Evolutionary conservation across 1,140 invertebrate genomes (phyloP).

Genomic region (Drosophila pachea): DNA sequence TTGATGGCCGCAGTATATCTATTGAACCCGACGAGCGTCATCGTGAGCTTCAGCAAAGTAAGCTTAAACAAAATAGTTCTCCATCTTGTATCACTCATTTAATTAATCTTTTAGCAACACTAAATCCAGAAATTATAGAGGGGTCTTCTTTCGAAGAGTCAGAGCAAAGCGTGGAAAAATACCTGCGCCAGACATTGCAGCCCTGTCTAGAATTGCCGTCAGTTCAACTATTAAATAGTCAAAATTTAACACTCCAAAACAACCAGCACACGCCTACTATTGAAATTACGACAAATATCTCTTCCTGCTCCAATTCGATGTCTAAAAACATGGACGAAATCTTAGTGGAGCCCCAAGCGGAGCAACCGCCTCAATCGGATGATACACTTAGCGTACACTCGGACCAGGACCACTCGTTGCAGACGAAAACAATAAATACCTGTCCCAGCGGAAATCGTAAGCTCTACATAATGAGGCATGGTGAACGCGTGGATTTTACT

Average conservation of each 20-base stretch:
- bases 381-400: conserved; percentile 72
- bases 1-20: conserved; percentile 79
- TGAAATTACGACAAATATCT: conserved; percentile 69
- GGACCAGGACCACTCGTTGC: conserved; percentile 48
- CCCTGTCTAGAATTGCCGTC: conserved; percentile 70
- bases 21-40: conserved; percentile 69
- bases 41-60: conserved; percentile 56
- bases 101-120: conserved; percentile 25
- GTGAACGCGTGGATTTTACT: conserved; percentile 93
- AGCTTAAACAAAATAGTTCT: conserved; percentile 1
- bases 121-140: conserved; percentile 67
- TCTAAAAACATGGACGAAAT: conserved; percentile 67
- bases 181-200: conserved; percentile 67
- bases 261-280: conserved; percentile 69
- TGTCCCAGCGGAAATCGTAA: conserved; percentile 78
- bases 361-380: conserved; percentile 57
- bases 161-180: conserved; percentile 74
- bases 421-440: conserved; percentile 31
- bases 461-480: conserved; percentile 85
- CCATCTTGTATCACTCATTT: background rate
- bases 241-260: conserved; percentile 55
- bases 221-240: conserved; percentile 55
- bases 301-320: conserved; percentile 50
- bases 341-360: conserved; percentile 62
- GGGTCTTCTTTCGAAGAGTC: conserved; percentile 74